These are phyloP conservation scores for Drosophila stalkeri DNA, from an alignment of 2,888 invertebrate genomes.

Conservation along the genomic window DNA sequence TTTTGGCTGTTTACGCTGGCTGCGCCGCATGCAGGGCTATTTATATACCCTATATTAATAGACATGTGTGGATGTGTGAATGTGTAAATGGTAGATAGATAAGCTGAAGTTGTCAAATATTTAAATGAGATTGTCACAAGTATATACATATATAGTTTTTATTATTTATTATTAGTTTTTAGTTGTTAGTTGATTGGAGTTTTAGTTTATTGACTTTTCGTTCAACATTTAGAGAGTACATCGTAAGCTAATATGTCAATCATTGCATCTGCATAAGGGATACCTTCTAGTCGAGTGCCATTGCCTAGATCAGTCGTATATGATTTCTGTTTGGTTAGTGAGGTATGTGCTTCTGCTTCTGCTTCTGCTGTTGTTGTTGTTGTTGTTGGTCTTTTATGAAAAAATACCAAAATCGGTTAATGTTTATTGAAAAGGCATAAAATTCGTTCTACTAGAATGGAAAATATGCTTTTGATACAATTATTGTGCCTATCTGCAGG, in stretches of 20 bases:
- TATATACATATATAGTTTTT: no score
- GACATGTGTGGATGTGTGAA: no score
- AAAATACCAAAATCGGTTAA: conserved; percentile 85
- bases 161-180: no score
- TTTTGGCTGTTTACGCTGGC: conserved; percentile 46
- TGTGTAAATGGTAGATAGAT: background rate
- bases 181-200: background rate
- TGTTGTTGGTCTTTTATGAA: conserved; percentile 71
- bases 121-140: background rate
- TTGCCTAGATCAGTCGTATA: conserved; percentile 21
- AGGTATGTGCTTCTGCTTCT: conserved; percentile 18
- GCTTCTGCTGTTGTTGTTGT: background rate
- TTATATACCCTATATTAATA: conserved; percentile 24
- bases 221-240: background rate
- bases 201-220: background rate
- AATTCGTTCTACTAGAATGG: conserved; percentile 86
- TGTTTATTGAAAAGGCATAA: conserved; percentile 86
- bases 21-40: conserved; percentile 27
- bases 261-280: background rate
- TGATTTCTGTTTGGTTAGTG: conserved; percentile 34
- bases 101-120: background rate
- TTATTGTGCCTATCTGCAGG: conserved; percentile 81
- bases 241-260: background rate
- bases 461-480: conserved; percentile 86
- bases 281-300: conserved; percentile 3